phyloP scores from a whole-genome alignment of 2,888 invertebrate genomes.

The Cheilosia vulpina region DNA sequence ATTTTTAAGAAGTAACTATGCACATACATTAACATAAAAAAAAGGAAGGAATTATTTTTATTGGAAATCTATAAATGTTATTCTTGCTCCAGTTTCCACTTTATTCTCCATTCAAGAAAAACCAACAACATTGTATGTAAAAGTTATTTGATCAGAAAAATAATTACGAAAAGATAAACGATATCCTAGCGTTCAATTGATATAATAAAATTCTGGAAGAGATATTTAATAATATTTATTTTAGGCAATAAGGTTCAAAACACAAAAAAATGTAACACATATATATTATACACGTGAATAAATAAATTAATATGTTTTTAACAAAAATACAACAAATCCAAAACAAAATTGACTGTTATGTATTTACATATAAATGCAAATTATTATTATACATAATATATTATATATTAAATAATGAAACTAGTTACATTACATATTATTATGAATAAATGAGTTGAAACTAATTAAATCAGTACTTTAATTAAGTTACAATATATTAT shows the following conservation, averaged over 20 bases:
- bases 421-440: slow-evolving; percentile 59
- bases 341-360: slow-evolving; percentile 69
- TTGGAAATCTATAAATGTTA: slow-evolving; percentile 31
- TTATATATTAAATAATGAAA: slow-evolving; percentile 52
- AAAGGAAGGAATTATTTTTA: slow-evolving; percentile 33
- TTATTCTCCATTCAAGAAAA: slow-evolving; percentile 32
- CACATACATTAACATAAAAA: slow-evolving; percentile 46
- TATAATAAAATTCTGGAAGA: slow-evolving; percentile 41
- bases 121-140: slow-evolving; percentile 27
- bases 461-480: slow-evolving; percentile 10
- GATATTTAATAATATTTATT: slow-evolving; percentile 57
- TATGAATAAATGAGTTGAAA: slow-evolving; percentile 76
- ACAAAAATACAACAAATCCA: slow-evolving; percentile 38
- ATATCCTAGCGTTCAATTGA: slow-evolving; percentile 73
- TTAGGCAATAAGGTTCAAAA: slow-evolving; percentile 71
- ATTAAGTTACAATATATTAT: slow-evolving; percentile 39
- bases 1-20: slow-evolving; percentile 31
- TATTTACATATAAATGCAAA: slow-evolving; percentile 61
- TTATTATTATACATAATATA: slow-evolving; percentile 53
- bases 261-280: slow-evolving; percentile 60
- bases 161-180: slow-evolving; percentile 57
- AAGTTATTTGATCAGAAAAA: slow-evolving; percentile 43
- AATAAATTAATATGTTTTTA: slow-evolving; percentile 56
- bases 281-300: slow-evolving; percentile 44
- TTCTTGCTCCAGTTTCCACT: slow-evolving; percentile 46